phyloP scores from a whole-genome alignment of 2,113 vertebrate species.

The Lontra canadensis region DNA sequence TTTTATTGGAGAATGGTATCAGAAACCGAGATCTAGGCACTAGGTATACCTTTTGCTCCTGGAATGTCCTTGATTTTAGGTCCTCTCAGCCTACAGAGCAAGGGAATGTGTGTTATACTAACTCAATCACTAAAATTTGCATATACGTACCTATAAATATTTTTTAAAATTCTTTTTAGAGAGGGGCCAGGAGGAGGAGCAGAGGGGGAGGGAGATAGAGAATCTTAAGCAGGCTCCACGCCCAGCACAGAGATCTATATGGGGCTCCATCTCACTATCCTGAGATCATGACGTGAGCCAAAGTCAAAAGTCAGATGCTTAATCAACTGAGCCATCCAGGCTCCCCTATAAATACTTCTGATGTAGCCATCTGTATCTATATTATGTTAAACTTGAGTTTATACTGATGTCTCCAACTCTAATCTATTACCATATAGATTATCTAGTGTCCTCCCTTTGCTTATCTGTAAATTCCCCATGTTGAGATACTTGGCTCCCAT shows the following conservation, averaged over 20 bases:
- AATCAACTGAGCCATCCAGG: neutral
- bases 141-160: neutral
- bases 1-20: neutral
- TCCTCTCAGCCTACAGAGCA: neutral
- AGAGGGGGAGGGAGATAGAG: neutral
- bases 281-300: neutral
- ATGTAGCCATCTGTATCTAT: neutral
- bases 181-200: neutral
- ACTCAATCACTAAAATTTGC: neutral
- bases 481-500: neutral
- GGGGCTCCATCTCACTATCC: neutral
- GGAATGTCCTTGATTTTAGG: neutral
- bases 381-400: neutral
- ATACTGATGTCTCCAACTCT: neutral
- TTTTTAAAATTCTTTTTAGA: neutral
- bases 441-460: neutral
- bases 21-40: neutral
- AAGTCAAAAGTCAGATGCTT: neutral
- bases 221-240: neutral
- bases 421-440: neutral
- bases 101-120: neutral
- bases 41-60: neutral
- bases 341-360: neutral
- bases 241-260: neutral
- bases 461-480: neutral